These are phyloP conservation scores for Okapia johnstoni DNA, from an alignment of 2,113 vertebrate genomes.

Conservation along the genomic window DNA sequence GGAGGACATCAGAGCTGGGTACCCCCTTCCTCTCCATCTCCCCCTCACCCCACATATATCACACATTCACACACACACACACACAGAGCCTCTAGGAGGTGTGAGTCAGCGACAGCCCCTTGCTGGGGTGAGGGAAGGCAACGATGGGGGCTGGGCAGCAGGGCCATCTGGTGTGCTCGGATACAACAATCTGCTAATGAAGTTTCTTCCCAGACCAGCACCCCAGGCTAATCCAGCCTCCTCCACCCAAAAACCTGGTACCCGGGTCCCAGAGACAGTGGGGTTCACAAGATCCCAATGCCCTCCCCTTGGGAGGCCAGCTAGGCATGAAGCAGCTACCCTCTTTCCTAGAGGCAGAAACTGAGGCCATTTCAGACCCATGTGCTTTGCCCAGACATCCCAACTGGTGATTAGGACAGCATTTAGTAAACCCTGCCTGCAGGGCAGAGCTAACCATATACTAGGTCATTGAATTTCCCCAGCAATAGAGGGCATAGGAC, in stretches of 20 bases:
- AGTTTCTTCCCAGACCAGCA: constrained; percentile 14
- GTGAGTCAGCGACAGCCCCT: background rate
- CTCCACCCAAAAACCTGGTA: background rate
- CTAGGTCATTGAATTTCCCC: background rate
- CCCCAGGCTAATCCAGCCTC: background rate
- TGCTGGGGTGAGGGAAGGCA: background rate
- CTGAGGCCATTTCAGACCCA: background rate
- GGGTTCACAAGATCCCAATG: background rate
- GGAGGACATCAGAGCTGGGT: background rate
- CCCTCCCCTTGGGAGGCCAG: background rate
- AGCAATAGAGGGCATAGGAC: background rate
- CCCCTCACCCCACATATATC: background rate
- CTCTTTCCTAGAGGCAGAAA: background rate
- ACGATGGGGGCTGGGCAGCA: background rate
- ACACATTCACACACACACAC: background rate
- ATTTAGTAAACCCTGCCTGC: no score
- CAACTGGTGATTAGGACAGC: background rate
- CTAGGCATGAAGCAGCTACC: background rate
- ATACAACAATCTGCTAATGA: constrained; percentile 26
- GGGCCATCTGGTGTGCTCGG: constrained; percentile 34
- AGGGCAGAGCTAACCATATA: no score
- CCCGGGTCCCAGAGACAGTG: background rate
- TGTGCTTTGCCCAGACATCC: background rate
- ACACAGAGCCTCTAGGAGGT: background rate
- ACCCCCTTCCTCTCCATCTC: background rate